Conservation (phyloP, 2,113 vertebrate species). For the Dipodomys ordii region DNA sequence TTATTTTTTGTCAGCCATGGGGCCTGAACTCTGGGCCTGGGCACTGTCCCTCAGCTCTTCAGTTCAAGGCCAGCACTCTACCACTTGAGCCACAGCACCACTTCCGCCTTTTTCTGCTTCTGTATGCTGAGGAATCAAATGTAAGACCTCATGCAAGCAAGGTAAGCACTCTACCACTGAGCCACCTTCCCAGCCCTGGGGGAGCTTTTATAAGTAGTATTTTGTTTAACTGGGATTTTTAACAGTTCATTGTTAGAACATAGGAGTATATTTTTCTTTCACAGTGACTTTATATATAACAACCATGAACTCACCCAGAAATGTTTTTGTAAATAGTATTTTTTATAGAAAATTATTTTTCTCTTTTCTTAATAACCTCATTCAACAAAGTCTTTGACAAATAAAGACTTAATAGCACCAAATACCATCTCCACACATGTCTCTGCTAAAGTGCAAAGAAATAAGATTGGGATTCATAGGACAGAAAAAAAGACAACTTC, state of each 20-base stretch:
- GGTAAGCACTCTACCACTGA: too few species aligned
- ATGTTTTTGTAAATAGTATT: not conserved
- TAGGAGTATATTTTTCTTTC: not conserved
- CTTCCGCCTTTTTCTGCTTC: too few species aligned
- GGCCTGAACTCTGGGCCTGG: too few species aligned
- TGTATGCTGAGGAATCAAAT: too few species aligned
- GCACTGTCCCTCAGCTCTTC: too few species aligned
- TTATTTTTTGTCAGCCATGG: too few species aligned
- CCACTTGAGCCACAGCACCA: too few species aligned
- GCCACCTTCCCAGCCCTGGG: not conserved
- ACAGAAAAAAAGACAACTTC: not conserved
- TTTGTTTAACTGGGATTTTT: not conserved
- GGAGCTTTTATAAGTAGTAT: not conserved
- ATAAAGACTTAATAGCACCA: not conserved
- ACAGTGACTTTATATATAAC: not conserved
- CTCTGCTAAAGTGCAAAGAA: not conserved
- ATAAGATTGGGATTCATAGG: not conserved
- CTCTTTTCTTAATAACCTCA: not conserved
- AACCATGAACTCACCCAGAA: not conserved
- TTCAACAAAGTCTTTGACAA: not conserved
- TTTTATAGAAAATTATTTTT: not conserved
- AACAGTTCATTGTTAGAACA: not conserved
- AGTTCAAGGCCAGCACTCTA: too few species aligned
- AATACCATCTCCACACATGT: not conserved
- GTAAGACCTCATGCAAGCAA: too few species aligned